phyloP scores from a whole-genome alignment of 2,113 vertebrate genomes.

The Galeopterus variegatus region DNA sequence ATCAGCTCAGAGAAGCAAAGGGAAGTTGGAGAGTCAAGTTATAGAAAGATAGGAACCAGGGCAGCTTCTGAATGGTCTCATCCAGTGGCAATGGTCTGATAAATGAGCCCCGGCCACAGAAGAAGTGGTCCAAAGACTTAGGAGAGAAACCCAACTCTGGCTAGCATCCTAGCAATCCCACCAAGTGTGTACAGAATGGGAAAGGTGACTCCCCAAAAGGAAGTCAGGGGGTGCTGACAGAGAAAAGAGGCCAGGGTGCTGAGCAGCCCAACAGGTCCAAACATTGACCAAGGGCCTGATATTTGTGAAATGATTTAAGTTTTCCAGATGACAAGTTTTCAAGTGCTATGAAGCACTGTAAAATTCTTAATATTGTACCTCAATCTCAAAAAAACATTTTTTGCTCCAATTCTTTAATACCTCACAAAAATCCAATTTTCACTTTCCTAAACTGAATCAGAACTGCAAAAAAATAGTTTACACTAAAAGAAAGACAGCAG shows the following conservation, averaged over 20 bases:
- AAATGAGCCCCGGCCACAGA: not conserved
- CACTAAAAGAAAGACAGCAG: slow-evolving; percentile 37
- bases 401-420: slow-evolving; percentile 50
- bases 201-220: not conserved
- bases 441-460: slow-evolving; percentile 71
- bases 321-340: slow-evolving; percentile 25
- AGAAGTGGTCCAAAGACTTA: not conserved
- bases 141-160: not conserved
- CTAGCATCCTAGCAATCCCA: not conserved
- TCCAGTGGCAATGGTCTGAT: not conserved
- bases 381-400: slow-evolving; percentile 59
- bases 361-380: slow-evolving; percentile 37
- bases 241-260: not conserved
- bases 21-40: not conserved
- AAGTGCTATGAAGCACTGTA: slow-evolving; percentile 8
- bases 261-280: not conserved
- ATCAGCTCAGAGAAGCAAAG: not conserved
- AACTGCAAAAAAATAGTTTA: slow-evolving; percentile 51
- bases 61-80: not conserved
- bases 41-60: not conserved
- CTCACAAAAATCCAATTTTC: slow-evolving; percentile 76
- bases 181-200: not conserved
- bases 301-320: not conserved
- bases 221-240: not conserved
- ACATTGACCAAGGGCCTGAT: not conserved